Conservation (phyloP, 2,113 vertebrate genomes). For the Tringa solitaria region DNA sequence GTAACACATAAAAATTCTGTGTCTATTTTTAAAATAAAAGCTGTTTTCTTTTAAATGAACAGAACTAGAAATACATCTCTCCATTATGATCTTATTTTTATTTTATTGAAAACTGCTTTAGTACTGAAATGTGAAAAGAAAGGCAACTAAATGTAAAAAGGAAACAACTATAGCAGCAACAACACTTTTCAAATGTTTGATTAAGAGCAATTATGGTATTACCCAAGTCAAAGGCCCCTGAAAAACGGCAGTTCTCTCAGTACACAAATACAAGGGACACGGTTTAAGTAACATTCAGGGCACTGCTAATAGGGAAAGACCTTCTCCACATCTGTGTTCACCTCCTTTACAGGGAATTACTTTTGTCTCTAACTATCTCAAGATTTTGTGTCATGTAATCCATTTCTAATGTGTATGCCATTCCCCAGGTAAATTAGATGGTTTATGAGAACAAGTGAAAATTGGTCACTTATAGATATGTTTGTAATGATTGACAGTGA, state of each 20-base stretch:
- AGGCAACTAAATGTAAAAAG: background rate
- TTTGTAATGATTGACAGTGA: background rate
- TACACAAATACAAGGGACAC: background rate
- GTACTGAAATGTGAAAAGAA: background rate
- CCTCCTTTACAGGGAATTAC: background rate
- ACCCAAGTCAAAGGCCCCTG: background rate
- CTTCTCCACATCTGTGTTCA: background rate
- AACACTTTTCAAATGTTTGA: background rate
- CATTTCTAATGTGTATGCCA: background rate
- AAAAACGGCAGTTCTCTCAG: background rate
- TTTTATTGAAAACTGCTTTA: background rate
- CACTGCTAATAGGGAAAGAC: background rate
- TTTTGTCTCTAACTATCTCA: background rate
- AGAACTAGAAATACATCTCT: background rate
- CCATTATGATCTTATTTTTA: background rate
- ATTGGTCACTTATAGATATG: background rate
- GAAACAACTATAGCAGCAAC: background rate
- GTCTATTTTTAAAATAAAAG: background rate
- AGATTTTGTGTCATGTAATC: background rate
- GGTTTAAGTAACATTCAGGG: background rate
- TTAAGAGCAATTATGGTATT: background rate
- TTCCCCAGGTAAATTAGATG: background rate
- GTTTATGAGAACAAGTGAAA: background rate
- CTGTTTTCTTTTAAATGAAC: background rate
- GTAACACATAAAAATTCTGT: background rate